Evolutionary conservation across 2,888 invertebrate species (phyloP).

Genomic region (Listrodromus nycthemerus): DNA sequence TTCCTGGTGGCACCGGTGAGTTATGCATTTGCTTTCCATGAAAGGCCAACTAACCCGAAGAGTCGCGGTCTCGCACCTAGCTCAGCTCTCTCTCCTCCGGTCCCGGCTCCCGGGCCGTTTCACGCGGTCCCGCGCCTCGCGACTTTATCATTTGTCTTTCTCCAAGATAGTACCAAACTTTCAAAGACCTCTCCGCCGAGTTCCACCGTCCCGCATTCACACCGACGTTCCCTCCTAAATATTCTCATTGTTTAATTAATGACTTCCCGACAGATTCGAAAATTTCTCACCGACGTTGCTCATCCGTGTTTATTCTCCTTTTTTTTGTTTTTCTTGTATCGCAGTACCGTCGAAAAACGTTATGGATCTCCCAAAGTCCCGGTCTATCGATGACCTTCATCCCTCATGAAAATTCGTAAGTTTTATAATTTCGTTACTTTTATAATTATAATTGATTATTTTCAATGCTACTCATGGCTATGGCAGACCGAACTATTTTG

Average conservation of each 20-base stretch:
- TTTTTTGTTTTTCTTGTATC: neutral
- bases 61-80: slow-evolving; percentile 48
- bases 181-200: slow-evolving; percentile 78
- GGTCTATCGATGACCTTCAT: too few species aligned
- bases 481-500: too few species aligned
- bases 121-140: slow-evolving; percentile 54
- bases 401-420: too few species aligned
- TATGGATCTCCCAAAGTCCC: neutral
- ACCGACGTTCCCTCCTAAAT: slow-evolving; percentile 74
- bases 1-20: slow-evolving; percentile 71
- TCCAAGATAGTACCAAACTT: slow-evolving; percentile 81
- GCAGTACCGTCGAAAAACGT: neutral
- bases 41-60: slow-evolving; percentile 74
- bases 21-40: slow-evolving; percentile 79
- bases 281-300: slow-evolving; percentile 17
- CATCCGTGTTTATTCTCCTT: neutral
- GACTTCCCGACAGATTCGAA: slow-evolving; percentile 56
- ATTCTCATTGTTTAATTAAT: slow-evolving; percentile 73
- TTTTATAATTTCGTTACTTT: too few species aligned
- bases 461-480: too few species aligned
- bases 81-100: slow-evolving; percentile 10
- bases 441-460: too few species aligned
- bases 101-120: slow-evolving; percentile 45
- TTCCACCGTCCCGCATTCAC: slow-evolving; percentile 73
- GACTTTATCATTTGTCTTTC: slow-evolving; percentile 80